Base-by-base conservation (phyloP, 2,888 invertebrate species). In the Plagodis dolabraria region DNA sequence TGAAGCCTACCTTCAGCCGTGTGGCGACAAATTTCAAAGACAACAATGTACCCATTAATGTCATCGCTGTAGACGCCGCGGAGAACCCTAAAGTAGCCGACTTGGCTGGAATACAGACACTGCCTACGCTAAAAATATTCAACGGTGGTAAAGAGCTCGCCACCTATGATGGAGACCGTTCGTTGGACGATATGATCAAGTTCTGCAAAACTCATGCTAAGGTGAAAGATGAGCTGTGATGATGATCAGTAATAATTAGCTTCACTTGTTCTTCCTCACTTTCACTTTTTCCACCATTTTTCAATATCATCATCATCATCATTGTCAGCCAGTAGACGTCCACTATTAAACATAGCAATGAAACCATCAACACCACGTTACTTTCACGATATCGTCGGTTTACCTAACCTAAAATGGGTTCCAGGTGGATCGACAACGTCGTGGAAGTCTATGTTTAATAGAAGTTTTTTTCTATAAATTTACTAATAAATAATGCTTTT, bases 71-170 rank as follows among this genome's bases (percentile, higher is more conserved):
- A 0, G 96, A 97, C 79, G 96, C 95, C 8, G 94, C 95, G 0
- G 89, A 93, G 45, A 95, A 96, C 70, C 85, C 92, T 0, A 89
- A 92, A 56, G 85, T 94, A 0, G 93, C 94, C 0, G 93, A 94
- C 52, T 76, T 94, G 48, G 96, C 94, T 65, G 89, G 93, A 50
- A 93, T 97, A 46, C 84, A 93, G 50, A 95, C 94, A 1, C 94
- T 95, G 70, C 97, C 96, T 0, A 95, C 96, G 0, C 89, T 96
- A 76, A 95, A 95, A 85, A 87, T 94, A 53, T 96, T 94, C 77
- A 79, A 84, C 2, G 83, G 87, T 36, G 95, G 95, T 0, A 87
- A 91, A 53, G 80, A 82, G 5, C 65, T 94, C 0, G 86, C 88
- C 0, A 93, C 94, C 53, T 96, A 95, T 78, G 85, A 84, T 0